Evolutionary conservation across 2,113 vertebrate genomes (phyloP).

Genomic region (Hydropotes inermis): DNA sequence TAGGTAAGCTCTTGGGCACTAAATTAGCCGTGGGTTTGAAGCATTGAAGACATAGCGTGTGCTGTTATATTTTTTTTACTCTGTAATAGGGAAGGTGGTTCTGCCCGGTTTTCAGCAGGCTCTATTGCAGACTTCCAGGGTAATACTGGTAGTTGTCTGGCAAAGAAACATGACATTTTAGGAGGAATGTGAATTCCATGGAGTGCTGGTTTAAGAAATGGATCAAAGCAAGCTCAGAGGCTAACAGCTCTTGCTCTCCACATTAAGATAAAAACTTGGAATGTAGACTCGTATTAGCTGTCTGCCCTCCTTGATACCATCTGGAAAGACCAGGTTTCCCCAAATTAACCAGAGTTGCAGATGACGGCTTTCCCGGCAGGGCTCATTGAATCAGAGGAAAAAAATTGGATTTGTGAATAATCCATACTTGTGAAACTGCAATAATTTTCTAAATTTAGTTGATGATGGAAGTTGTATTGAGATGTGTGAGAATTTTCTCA

Average conservation of each 20-base stretch:
- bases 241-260: not conserved
- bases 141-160: not conserved
- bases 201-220: not conserved
- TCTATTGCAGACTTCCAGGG: not conserved
- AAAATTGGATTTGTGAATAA: conserved; percentile 49
- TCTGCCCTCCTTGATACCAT: not conserved
- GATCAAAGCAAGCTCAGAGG: not conserved
- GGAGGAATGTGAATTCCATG: not conserved
- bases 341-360: conserved; percentile 37
- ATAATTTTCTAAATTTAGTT: conserved; percentile 57
- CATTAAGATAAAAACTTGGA: conserved; percentile 17
- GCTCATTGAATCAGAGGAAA: conserved; percentile 45
- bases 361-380: conserved; percentile 38
- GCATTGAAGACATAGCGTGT: not conserved
- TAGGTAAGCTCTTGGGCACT: not conserved
- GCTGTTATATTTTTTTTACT: not conserved
- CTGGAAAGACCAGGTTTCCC: conserved; percentile 35
- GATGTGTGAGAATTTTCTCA: conserved; percentile 48
- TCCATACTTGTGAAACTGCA: conserved; percentile 47
- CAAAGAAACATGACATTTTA: not conserved
- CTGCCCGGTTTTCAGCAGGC: not conserved
- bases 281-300: not conserved
- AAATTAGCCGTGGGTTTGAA: not conserved
- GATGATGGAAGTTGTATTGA: conserved; percentile 43
- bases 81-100: not conserved